phyloP scores from a whole-genome alignment of 2,113 vertebrate species.

The Lophotis ruficrista region DNA sequence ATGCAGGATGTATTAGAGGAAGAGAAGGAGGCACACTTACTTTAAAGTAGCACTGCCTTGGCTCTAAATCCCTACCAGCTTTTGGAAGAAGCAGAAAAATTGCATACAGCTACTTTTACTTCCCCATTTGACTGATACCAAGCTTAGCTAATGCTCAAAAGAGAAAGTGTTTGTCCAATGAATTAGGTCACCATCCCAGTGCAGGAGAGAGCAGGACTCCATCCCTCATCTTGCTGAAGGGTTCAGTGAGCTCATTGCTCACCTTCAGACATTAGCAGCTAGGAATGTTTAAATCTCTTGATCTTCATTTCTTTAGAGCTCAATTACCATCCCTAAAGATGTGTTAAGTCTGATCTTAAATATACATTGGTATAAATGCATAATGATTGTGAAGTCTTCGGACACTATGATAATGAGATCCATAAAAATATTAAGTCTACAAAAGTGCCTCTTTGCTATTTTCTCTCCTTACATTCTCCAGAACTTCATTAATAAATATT shows the following conservation, averaged over 20 bases:
- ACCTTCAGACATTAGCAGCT: not conserved
- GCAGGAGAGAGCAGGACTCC: not conserved
- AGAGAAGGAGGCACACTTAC: not conserved
- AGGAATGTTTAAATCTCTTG: not conserved
- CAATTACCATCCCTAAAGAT: conserved; percentile 1
- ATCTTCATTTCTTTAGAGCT: conserved; percentile 14
- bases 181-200: not conserved
- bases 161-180: not conserved
- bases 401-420: conserved; percentile 13
- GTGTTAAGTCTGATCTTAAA: conserved; percentile 13
- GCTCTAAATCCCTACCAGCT: not conserved
- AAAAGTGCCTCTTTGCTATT: not conserved
- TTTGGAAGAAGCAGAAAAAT: not conserved
- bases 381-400: not conserved
- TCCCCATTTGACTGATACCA: not conserved
- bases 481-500: conserved; percentile 58
- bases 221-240: not conserved
- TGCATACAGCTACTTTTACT: not conserved
- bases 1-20: not conserved
- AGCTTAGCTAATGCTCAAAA: not conserved
- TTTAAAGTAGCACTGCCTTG: not conserved
- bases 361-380: conserved; percentile 39
- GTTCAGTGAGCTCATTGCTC: not conserved
- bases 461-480: not conserved
- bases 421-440: conserved; percentile 23